Percentiles rank a stretch among this genome's conserved stretches.
Evolutionary conservation across 2,888 invertebrate genomes (phyloP).

Genomic region (Sussaba pulchella): DNA sequence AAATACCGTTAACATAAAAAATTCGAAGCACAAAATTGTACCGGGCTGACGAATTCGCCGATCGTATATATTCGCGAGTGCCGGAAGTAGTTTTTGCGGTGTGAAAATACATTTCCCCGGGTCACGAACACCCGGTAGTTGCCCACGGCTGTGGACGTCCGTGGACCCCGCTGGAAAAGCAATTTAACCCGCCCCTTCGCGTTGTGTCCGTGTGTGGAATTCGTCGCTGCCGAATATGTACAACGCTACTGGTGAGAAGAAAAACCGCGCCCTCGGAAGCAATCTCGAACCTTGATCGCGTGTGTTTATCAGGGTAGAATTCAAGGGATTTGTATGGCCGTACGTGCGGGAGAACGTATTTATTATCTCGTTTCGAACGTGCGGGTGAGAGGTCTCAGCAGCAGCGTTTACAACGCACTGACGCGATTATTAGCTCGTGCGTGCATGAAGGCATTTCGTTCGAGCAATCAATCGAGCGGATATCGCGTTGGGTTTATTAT

Average conservation of each 20-base stretch:
- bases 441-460: too few relatives aligned
- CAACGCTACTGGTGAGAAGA: not conserved
- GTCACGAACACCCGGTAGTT: too few relatives aligned
- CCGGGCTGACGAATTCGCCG: not conserved
- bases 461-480: too few relatives aligned
- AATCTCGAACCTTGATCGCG: too few relatives aligned
- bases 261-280: conserved; percentile 13
- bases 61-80: not conserved
- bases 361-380: too few relatives aligned
- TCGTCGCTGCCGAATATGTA: too few relatives aligned
- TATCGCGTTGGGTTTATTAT: too few relatives aligned
- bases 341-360: not conserved
- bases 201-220: too few relatives aligned
- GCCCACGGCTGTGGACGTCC: too few relatives aligned
- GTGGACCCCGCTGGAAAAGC: too few relatives aligned
- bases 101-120: not conserved
- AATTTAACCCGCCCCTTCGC: not conserved
- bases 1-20: not conserved
- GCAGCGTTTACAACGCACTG: too few relatives aligned
- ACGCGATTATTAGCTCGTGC: too few relatives aligned
- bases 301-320: not conserved
- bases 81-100: conserved; percentile 2
- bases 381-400: not conserved
- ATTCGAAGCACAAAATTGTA: not conserved
- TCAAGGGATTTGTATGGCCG: not conserved